phyloP scores from a whole-genome alignment of 2,797 vertebrate genomes.

The Myotis findleyi region DNA sequence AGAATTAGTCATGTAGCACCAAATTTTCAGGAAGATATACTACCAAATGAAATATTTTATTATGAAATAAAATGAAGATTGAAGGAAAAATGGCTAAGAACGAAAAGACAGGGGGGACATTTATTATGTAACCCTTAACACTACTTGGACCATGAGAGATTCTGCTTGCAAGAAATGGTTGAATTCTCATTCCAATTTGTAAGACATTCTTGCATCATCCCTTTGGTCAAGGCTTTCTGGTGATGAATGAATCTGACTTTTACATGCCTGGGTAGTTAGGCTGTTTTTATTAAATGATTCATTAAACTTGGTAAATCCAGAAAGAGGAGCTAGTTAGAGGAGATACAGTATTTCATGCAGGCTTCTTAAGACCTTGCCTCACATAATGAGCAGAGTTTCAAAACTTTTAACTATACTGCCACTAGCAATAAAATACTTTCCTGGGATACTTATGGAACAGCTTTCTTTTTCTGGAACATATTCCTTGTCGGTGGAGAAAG shows the following conservation, averaged over 20 bases:
- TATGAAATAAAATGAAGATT: background rate
- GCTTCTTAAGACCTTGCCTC: conserved; percentile 67
- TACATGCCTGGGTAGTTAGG: conserved; percentile 53
- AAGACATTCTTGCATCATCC: background rate
- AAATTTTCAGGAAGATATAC: background rate
- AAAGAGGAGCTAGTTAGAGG: conserved; percentile 56
- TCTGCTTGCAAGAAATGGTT: background rate
- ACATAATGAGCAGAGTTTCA: conserved; percentile 63
- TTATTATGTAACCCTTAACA: conserved; percentile 19
- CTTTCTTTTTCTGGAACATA: background rate
- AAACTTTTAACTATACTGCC: conserved; percentile 64
- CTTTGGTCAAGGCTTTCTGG: background rate
- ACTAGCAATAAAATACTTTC: conserved; percentile 63
- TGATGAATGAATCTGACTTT: conserved; percentile 59
- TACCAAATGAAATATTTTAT: background rate
- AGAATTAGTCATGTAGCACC: background rate
- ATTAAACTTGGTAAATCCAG: conserved; percentile 69
- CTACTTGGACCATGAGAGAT: background rate
- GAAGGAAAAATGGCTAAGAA: conserved; percentile 2
- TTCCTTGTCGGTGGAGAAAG: background rate
- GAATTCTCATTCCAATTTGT: conserved; percentile 35
- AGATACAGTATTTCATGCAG: conserved; percentile 43
- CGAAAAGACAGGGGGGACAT: background rate
- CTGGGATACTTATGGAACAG: background rate
- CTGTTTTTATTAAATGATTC: conserved; percentile 71